Evolutionary conservation across 2,888 invertebrate genomes (phyloP), one percentile per base, ranked within the genome.

Genomic region (Ferdinandea cuprea): DNA sequence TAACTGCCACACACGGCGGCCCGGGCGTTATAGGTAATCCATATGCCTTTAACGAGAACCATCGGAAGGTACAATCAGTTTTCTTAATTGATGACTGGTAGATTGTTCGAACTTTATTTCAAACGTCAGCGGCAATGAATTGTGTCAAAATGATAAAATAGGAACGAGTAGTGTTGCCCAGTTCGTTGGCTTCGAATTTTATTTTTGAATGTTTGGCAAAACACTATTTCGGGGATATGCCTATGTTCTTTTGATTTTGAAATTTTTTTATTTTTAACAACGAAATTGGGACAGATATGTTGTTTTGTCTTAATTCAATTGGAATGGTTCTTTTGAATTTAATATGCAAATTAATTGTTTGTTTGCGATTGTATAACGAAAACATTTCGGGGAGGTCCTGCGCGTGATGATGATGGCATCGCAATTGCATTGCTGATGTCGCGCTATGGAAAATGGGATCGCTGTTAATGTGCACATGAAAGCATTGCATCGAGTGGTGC

Each of bases 241-340:
- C 9, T 44, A 8, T 11, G n/a, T 1, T 25, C 48, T 66, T 25
- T 65, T 35, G 56, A 54, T 66, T 79, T 79, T 68, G 66, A 68
- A 66, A 80, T 80, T 48, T 74, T 80, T 48, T 74, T 80, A 73
- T 80, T 80, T 80, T 68, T 80, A 66, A 73, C 79, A 68, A 61
- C 61, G 13, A 42, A 80, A 68, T 80, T 74, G 61, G 74, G 79
- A 59, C 79, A 73, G 32, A 19, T 32, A 32, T 66, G 40, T 52
- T 65, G 15, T 74, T 21, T 13, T 48, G 28, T 37, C 32, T 63
- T 11, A 11, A 32, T 56, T 56, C 19, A 40, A 30, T 25, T 65
- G 40, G 48, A 9, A 50, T 30, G 8, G 61, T 25, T 61, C 15
- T 61, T 40, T 50, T 30, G 40, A 52, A 61, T 50, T 25, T 59